These are phyloP conservation scores for Drosophila incognita DNA, from an alignment of 2,888 invertebrate genomes.

Conservation along the genomic window DNA sequence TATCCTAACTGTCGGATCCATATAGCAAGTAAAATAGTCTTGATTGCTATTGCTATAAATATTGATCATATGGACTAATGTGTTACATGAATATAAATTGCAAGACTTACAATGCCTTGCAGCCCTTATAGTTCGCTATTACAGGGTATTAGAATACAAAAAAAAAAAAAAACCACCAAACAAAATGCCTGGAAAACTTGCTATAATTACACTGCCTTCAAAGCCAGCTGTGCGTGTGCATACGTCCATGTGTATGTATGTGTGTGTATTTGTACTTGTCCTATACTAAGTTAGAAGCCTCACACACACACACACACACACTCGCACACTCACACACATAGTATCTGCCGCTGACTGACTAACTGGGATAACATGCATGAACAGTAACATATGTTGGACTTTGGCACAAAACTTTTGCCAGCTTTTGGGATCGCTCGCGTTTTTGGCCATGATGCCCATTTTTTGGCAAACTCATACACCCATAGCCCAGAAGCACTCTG, in stretches of 20 bases:
- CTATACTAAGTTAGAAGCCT: constrained; percentile 45
- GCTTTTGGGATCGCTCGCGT: constrained; percentile 45
- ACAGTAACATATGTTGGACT: constrained; percentile 78
- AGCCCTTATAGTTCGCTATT: background rate
- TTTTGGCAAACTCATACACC: constrained; percentile 31
- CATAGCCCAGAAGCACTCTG: constrained; percentile 1
- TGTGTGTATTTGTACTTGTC: constrained; percentile 11
- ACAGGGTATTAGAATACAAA: constrained; percentile 30
- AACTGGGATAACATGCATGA: constrained; percentile 71
- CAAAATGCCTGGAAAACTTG: constrained; percentile 76
- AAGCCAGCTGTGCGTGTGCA: constrained; percentile 28
- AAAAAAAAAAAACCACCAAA: constrained; percentile 2
- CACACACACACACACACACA: constrained; percentile 3
- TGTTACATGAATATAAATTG: background rate
- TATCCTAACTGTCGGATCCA: background rate
- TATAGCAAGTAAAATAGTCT: background rate
- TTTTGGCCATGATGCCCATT: constrained; percentile 43
- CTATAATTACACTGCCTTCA: constrained; percentile 72
- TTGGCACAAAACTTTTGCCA: constrained; percentile 65
- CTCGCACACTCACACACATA: background rate
- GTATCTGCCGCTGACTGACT: constrained; percentile 41
- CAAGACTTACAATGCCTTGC: background rate
- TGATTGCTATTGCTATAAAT: background rate
- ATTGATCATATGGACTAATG: background rate
- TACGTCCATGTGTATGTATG: constrained; percentile 16